A percentile compares a stretch with the other conserved stretches of the same genome.
These are phyloP conservation scores for Notoglanidium macrostoma DNA, from an alignment of 2,797 vertebrate species.

Conservation along the genomic window DNA sequence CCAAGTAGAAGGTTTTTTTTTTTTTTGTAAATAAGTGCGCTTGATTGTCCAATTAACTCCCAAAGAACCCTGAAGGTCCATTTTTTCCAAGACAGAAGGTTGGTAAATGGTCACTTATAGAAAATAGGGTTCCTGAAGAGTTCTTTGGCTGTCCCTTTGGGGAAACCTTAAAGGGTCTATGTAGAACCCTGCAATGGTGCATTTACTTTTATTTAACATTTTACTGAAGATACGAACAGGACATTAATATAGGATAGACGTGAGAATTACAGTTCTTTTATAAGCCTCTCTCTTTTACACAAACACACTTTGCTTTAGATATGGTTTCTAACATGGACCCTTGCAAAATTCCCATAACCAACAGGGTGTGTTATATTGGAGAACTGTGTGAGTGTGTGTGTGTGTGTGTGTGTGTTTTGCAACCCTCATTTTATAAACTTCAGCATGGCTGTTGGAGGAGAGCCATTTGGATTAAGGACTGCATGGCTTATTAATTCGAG, in stretches of 20 bases:
- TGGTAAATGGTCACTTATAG: background rate
- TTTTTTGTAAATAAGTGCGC: background rate
- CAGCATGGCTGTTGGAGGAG: slow-evolving; percentile 33
- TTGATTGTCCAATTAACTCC: background rate
- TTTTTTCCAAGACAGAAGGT: background rate
- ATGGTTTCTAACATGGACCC: background rate
- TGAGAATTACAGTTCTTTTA: background rate
- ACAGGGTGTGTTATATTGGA: slow-evolving; percentile 4
- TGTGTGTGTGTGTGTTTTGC: slow-evolving; percentile 7
- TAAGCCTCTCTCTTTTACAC: background rate
- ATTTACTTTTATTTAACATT: background rate
- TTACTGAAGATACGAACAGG: background rate
- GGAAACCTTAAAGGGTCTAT: background rate
- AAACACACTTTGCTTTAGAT: slow-evolving; percentile 3
- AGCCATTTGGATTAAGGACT: slow-evolving; percentile 44
- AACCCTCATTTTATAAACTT: slow-evolving; percentile 21
- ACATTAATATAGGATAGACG: background rate
- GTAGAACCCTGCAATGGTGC: background rate
- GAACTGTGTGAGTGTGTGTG: background rate
- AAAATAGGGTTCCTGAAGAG: background rate
- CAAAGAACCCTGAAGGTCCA: background rate
- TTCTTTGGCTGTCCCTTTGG: background rate
- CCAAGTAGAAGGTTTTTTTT: background rate
- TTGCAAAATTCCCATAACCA: slow-evolving; percentile 7
- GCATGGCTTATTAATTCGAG: slow-evolving; percentile 44